These are phyloP conservation scores for Promerops cafer DNA, from an alignment of 2,113 vertebrate genomes.

Conservation along the genomic window DNA sequence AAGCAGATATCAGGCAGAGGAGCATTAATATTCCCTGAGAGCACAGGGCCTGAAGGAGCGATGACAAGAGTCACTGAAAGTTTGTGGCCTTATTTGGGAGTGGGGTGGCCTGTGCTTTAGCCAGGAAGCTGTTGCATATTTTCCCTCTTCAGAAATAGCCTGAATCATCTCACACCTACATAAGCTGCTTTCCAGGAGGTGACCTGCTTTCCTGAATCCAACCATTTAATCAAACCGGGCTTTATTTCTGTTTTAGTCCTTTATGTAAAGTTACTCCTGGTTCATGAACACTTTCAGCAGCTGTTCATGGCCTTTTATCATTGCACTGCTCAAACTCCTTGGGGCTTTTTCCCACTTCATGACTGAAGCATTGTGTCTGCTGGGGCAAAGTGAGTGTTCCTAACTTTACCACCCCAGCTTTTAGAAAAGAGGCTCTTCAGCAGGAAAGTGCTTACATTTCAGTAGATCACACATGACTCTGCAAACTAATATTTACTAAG, in stretches of 20 bases:
- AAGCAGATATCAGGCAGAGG: neutral
- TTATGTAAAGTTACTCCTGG: neutral
- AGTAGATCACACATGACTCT: neutral
- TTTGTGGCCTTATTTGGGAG: neutral
- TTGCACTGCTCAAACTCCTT: neutral
- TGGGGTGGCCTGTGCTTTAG: neutral
- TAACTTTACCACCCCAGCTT: neutral
- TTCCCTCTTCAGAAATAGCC: conserved; percentile 10
- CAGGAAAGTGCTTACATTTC: neutral
- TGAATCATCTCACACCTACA: neutral
- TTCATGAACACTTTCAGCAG: neutral
- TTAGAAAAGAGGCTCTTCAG: neutral
- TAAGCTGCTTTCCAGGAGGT: conserved; percentile 20
- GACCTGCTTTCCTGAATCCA: conserved; percentile 2
- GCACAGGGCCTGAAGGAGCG: neutral
- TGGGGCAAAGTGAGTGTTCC: fast-evolving
- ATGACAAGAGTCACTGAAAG: neutral
- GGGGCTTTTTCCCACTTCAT: neutral
- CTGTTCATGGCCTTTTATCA: conserved; percentile 15
- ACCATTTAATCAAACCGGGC: neutral
- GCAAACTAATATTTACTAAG: neutral
- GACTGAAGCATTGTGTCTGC: neutral
- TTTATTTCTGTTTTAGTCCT: conserved; percentile 3
- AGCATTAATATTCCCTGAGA: neutral
- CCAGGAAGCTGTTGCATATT: neutral